A percentile compares a stretch with the other conserved stretches of the same genome.
Conservation (phyloP, 1,140 invertebrate genomes). For the Eumaeus atala region DNA sequence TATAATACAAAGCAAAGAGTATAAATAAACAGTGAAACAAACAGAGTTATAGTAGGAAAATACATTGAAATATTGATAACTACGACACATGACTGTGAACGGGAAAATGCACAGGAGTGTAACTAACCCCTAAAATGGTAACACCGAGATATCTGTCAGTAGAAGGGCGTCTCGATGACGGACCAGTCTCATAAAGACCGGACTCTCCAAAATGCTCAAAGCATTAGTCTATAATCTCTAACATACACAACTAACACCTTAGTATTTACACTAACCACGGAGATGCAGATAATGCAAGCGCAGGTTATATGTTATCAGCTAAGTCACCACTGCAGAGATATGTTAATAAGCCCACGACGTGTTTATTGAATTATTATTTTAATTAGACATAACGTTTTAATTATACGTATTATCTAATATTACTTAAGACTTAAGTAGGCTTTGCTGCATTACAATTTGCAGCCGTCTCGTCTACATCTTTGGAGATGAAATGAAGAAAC, state of each 20-base stretch:
- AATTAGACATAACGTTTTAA: constrained; percentile 2
- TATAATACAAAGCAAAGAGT: no score
- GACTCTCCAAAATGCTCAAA: not conserved
- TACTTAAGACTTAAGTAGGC: no score
- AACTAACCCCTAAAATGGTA: no score
- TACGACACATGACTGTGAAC: no score
- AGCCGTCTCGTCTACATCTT: no score
- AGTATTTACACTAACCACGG: not conserved
- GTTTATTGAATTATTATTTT: constrained; percentile 8
- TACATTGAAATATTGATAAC: no score
- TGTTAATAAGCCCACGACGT: constrained; percentile 6
- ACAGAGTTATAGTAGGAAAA: no score
- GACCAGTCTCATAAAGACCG: not conserved
- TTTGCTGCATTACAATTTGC: no score
- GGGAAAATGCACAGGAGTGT: no score
- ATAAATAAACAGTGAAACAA: no score
- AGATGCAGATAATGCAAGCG: constrained; percentile 5
- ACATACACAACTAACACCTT: not conserved
- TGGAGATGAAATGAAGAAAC: no score
- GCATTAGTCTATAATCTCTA: constrained; percentile 1
- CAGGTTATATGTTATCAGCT: not conserved
- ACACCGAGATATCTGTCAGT: not conserved
- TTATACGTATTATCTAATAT: no score
- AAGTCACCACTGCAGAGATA: not conserved
- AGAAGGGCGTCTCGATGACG: not conserved